These are phyloP conservation scores for Ernsta delagoae DNA, from an alignment of 2,888 invertebrate genomes.

Conservation along the genomic window DNA sequence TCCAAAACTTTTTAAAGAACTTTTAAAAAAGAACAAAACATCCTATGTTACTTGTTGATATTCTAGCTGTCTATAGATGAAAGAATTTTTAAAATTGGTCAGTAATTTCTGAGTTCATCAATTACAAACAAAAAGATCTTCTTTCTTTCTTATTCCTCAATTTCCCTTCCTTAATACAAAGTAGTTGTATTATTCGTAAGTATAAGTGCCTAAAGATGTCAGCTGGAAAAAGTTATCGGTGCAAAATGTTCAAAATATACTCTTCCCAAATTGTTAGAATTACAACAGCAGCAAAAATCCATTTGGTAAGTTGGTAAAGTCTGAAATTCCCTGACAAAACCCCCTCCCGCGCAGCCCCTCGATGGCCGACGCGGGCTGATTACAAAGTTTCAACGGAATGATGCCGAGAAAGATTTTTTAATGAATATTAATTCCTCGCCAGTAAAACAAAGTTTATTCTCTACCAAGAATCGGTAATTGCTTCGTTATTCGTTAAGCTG, in stretches of 20 bases:
- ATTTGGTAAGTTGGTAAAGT: slow-evolving; percentile 67
- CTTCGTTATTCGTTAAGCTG: slow-evolving; percentile 68
- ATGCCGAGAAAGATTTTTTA: slow-evolving; percentile 79
- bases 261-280: slow-evolving; percentile 59
- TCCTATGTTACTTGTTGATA: too few species aligned
- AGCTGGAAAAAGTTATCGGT: slow-evolving; percentile 47
- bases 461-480: slow-evolving; percentile 74
- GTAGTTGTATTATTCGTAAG: too few species aligned
- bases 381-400: slow-evolving; percentile 80
- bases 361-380: slow-evolving; percentile 65
- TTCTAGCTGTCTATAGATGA: too few species aligned
- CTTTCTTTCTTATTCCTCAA: too few species aligned
- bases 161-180: too few species aligned
- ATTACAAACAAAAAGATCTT: too few species aligned
- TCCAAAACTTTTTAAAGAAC: too few species aligned
- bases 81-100: too few species aligned
- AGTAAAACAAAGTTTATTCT: slow-evolving; percentile 80
- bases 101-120: too few species aligned
- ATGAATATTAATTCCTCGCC: slow-evolving; percentile 82
- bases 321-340: slow-evolving; percentile 72
- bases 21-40: too few species aligned
- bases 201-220: neutral
- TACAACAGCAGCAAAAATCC: slow-evolving; percentile 66
- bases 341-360: slow-evolving; percentile 43
- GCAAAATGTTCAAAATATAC: slow-evolving; percentile 50